These are phyloP conservation scores for Epistrophe eligans DNA, from an alignment of 2,888 invertebrate genomes.

Conservation along the genomic window DNA sequence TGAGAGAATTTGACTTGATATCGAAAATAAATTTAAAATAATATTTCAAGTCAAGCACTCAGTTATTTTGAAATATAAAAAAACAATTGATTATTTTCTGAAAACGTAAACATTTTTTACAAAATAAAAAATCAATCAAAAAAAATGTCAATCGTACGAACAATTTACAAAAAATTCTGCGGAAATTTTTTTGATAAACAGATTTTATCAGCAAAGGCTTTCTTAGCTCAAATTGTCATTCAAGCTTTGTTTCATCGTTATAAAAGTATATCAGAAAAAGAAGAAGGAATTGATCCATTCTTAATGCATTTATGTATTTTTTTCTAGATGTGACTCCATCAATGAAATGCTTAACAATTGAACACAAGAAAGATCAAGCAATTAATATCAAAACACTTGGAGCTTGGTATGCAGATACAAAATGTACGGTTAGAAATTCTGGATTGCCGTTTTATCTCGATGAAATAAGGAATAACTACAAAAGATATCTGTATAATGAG, in stretches of 20 bases:
- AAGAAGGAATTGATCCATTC: background rate
- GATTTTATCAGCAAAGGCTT: conserved; percentile 16
- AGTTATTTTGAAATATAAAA: background rate
- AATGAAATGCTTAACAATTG: background rate
- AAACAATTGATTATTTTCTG: background rate
- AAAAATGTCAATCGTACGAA: conserved; percentile 27
- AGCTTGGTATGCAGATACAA: conserved; percentile 88
- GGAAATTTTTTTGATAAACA: background rate
- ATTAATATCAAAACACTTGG: background rate
- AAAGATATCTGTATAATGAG: background rate
- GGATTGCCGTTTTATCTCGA: conserved; percentile 78
- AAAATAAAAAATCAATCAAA: background rate
- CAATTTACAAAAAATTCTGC: conserved; percentile 13
- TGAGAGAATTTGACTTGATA: no score
- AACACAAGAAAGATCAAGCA: background rate
- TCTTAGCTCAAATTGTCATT: conserved; percentile 37
- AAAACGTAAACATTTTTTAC: background rate
- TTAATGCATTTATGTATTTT: no score
- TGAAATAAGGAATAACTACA: background rate
- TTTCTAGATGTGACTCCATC: background rate
- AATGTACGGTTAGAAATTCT: conserved; percentile 85
- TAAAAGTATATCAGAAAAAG: conserved; percentile 40
- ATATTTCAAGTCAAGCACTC: background rate
- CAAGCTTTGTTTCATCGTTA: conserved; percentile 37
- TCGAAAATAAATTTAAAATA: background rate